Evolutionary conservation across 1,140 invertebrate species (phyloP).

Genomic region (Bombus balteatus): DNA sequence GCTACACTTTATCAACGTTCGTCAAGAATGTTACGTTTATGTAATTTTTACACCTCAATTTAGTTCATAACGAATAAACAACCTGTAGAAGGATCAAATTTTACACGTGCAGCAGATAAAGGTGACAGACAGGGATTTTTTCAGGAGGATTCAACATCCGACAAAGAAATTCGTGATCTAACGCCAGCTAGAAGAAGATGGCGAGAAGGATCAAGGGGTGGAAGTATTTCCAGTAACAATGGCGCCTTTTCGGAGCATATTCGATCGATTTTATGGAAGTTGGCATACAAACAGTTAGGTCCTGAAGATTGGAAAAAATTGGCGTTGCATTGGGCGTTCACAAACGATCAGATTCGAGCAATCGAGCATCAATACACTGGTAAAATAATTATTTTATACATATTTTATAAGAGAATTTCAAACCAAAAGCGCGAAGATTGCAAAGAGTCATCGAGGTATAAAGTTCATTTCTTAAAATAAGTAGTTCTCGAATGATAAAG

Average conservation of each 20-base stretch:
- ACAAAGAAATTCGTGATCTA: slow-evolving; percentile 73
- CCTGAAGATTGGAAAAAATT: slow-evolving; percentile 88
- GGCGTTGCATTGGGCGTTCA: slow-evolving; percentile 88
- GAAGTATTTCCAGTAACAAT: slow-evolving; percentile 71
- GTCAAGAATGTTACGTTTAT: too few species aligned
- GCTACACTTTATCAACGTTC: too few species aligned
- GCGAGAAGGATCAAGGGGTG: slow-evolving; percentile 69
- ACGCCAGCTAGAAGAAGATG: slow-evolving; percentile 72
- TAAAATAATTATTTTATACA: slow-evolving; percentile 69
- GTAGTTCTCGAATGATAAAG: not conserved
- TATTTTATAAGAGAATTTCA: too few species aligned
- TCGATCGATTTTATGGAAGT: slow-evolving; percentile 85
- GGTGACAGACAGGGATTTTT: not conserved
- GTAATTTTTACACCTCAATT: too few species aligned
- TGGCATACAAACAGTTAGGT: slow-evolving; percentile 87
- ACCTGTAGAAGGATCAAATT: too few species aligned
- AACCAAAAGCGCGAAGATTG: too few species aligned
- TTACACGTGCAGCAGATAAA: too few species aligned
- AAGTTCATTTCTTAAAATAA: not conserved
- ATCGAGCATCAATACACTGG: slow-evolving; percentile 91
- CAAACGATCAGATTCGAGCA: slow-evolving; percentile 88
- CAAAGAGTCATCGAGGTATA: slow-evolving; percentile 19
- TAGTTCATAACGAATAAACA: too few species aligned
- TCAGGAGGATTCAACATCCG: slow-evolving; percentile 76
- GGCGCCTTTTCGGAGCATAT: slow-evolving; percentile 76